These are phyloP conservation scores for Nixonia krombeini DNA, from an alignment of 1,140 invertebrate genomes.

Conservation along the genomic window DNA sequence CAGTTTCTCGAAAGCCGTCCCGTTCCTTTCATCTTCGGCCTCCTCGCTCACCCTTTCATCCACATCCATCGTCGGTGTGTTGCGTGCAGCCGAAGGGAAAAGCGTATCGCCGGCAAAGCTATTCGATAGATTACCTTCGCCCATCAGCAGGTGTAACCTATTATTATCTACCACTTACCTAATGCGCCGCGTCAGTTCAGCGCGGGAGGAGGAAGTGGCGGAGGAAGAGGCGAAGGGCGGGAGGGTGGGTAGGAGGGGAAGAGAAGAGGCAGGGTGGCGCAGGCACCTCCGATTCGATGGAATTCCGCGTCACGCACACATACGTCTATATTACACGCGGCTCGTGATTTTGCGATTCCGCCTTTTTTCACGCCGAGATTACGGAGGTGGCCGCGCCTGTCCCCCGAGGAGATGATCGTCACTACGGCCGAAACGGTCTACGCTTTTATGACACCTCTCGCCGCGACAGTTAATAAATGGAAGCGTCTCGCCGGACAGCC, in stretches of 20 bases:
- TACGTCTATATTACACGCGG: constrained; percentile 23
- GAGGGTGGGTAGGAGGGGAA: constrained; percentile 53
- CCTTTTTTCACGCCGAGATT: constrained; percentile 6
- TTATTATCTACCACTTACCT: constrained; percentile 72
- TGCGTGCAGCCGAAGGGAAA: constrained; percentile 55
- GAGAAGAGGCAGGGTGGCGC: constrained; percentile 27
- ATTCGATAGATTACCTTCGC: constrained; percentile 63
- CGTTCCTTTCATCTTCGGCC: constrained; percentile 27
- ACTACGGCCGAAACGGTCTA: background rate
- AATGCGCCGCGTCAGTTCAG: constrained; percentile 67
- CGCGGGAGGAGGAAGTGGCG: too few species aligned
- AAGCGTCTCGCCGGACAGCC: background rate
- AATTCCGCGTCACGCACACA: constrained; percentile 47
- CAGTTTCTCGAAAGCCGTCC: too few species aligned
- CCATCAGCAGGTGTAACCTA: constrained; percentile 71
- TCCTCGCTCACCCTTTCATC: constrained; percentile 43
- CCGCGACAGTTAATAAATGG: constrained; percentile 19
- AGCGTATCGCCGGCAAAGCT: constrained; percentile 45
- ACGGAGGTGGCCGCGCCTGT: constrained; percentile 6
- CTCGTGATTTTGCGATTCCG: constrained; percentile 5
- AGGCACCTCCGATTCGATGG: constrained; percentile 54
- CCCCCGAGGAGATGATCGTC: constrained; percentile 5
- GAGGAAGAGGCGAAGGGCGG: too few species aligned
- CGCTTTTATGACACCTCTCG: constrained; percentile 10
- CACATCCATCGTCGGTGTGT: constrained; percentile 36